A percentile compares a stretch with the other conserved stretches of the same genome.
phyloP scores from a whole-genome alignment of 2,888 invertebrate species.

The Hypena proboscidalis region DNA sequence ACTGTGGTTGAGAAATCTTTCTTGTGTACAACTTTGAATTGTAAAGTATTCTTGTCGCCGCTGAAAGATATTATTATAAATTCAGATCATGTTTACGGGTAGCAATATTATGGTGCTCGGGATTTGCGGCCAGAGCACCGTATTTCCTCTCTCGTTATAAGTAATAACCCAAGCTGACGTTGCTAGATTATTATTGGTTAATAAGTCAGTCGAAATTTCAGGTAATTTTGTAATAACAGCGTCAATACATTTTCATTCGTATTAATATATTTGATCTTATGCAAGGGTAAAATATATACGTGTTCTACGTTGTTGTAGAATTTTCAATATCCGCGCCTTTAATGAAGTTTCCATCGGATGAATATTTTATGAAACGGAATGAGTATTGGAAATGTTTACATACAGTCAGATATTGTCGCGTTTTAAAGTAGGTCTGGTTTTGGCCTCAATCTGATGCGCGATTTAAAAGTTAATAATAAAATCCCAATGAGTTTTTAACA shows the following conservation, averaged over 20 bases:
- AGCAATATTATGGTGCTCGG: conserved; percentile 39
- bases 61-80: conserved; percentile 39
- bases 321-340: conserved; percentile 7
- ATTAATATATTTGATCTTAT: too few species aligned
- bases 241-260: too few species aligned
- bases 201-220: neutral
- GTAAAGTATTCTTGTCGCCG: conserved; percentile 26
- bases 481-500: too few species aligned
- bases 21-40: conserved; percentile 29
- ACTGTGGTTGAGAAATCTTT: conserved; percentile 25
- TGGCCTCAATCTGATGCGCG: too few species aligned
- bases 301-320: neutral
- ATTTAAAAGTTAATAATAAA: too few species aligned
- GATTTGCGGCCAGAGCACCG: conserved; percentile 43
- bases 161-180: conserved; percentile 20
- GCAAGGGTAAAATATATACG: too few species aligned
- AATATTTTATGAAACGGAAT: conserved; percentile 7
- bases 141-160: conserved; percentile 36
- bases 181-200: conserved; percentile 16
- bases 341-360: conserved; percentile 10
- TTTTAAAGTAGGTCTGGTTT: neutral
- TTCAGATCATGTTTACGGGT: conserved; percentile 50
- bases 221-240: neutral
- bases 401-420: neutral
- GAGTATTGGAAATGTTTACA: neutral